phyloP scores from a whole-genome alignment of 2,888 invertebrate species.

The Cerastoderma edule region DNA sequence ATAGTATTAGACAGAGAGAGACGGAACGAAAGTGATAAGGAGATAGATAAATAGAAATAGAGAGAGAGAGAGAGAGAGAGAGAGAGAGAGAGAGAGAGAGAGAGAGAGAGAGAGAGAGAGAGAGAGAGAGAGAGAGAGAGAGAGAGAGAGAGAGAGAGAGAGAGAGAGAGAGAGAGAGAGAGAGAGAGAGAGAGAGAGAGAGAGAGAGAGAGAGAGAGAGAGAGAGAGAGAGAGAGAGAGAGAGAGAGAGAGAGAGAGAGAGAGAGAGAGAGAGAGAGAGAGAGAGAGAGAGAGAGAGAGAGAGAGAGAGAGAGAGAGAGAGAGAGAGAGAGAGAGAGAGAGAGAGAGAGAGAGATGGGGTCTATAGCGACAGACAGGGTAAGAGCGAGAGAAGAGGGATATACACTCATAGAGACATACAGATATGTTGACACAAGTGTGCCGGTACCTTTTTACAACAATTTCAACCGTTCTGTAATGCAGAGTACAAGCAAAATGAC shows the following conservation, averaged over 20 bases:
- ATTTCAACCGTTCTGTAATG: no score
- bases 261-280: not conserved
- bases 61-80: slow-evolving; percentile 7
- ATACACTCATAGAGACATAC: no score
- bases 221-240: not conserved
- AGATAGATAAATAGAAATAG: not conserved
- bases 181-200: slow-evolving; percentile 25
- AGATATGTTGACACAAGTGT: no score
- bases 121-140: slow-evolving; percentile 6
- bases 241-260: no score
- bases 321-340: no score
- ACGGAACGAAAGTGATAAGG: slow-evolving; percentile 3
- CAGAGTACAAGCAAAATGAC: no score
- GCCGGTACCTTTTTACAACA: no score
- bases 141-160: not conserved
- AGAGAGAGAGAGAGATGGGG: no score
- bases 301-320: slow-evolving; percentile 5
- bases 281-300: slow-evolving; percentile 12
- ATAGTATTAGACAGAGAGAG: not conserved
- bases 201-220: slow-evolving; percentile 21
- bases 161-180: slow-evolving; percentile 12
- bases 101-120: slow-evolving; percentile 2
- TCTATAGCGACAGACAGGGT: no score
- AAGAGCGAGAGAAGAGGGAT: no score
- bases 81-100: slow-evolving; percentile 3